Evolutionary conservation across 1,140 invertebrate genomes (phyloP), one percentile per base, ranked within the genome.

Genomic region (Euura saliciscinereae): DNA sequence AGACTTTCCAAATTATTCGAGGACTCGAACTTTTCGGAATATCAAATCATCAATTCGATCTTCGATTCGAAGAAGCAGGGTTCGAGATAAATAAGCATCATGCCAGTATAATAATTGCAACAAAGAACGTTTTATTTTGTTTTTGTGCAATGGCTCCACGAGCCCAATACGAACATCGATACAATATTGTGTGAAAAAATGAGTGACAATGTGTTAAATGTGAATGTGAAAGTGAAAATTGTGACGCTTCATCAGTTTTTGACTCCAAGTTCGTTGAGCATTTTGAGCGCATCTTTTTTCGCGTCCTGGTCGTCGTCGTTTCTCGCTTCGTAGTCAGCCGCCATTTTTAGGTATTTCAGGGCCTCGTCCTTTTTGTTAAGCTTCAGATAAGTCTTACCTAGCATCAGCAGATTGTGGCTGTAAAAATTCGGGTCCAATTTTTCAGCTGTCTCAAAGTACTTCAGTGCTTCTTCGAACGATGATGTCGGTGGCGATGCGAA

Each of bases 401-500:
- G 80, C 90, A 96, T 93, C 44, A 97, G 85, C 43, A 95, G 87
- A 87, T 97, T 97, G 74, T 93, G 90, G 80, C 94, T 94, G 82
- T 96, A 97, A 87, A 96, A 96, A 77, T 91, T 89, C 0, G 95
- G 94, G 78, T 94, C 90, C 45, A 91, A 88, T 81, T 91, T 81
- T 87, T 97, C 95, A 2, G 95, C 95, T 78, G 89, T 89, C 71
- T 91, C 83, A 82, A 96, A 94, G 86, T 93, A 93, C 72, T 91
- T 80, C 6, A 96, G 86, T 28, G 95, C 95, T 87, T 97, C 95
- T 85, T 96, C 92, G 84, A 91, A 97, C 1, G 90, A 90, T 6
- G 94, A 94, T 44, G 88, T 88, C 0, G 96, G 96, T n/a, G 95
- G 93, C 44, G 91, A 86, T 0, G 90, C 90, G 88, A 94, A 95